Evolutionary conservation across 1,140 invertebrate genomes (phyloP), one percentile per base, ranked within the genome.

Genomic region (Penaeus chinensis): DNA sequence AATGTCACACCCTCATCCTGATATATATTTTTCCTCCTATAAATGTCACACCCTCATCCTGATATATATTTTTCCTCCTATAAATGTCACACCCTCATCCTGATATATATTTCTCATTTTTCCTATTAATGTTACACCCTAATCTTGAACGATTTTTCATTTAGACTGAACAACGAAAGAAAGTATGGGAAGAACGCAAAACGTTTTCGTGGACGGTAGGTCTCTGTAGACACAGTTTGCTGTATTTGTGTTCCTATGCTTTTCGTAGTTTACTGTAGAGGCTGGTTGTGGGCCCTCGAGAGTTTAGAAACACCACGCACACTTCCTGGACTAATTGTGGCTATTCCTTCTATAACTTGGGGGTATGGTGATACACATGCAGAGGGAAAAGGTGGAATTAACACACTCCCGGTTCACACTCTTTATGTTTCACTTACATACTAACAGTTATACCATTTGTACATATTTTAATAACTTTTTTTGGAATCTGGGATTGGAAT

Each of bases 131-230:
- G 27, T 74, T 74, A 32, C 71, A 74, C 42, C 27, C 19, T 27
- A 74, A 74, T 54, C 54, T 54, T 54, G 54, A 27, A 5, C n/a
- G 42, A 32, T 74, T 37, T 74, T 74, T 37, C 71, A 74, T 74
- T 74, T 74, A 74, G 71, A 74, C 66, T 54, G 54, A 54, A 65
- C 71, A 76, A 74, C 80, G 86, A 82, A 82, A 87, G 86, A 82
- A 87, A 83, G 27, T 79, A 87, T 82, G 66, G 80, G 82, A 87
- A 87, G 47, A 69, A 54, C 66, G 86, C 66, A 54, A 76, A 87
- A 82, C 79, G 24, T 87, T 87, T 87, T 74, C 71, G 37, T 87
- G 86, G 86, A 87, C 79, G 80, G 86, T 87, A 87, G 69, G 86
- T 87, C 61, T 82, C 79, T 69, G 86, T 87, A 87, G 69, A 81